Evolutionary conservation across 2,113 vertebrate genomes (phyloP), one percentile per base, ranked within the genome.

Genomic region (Calidris pygmaea): DNA sequence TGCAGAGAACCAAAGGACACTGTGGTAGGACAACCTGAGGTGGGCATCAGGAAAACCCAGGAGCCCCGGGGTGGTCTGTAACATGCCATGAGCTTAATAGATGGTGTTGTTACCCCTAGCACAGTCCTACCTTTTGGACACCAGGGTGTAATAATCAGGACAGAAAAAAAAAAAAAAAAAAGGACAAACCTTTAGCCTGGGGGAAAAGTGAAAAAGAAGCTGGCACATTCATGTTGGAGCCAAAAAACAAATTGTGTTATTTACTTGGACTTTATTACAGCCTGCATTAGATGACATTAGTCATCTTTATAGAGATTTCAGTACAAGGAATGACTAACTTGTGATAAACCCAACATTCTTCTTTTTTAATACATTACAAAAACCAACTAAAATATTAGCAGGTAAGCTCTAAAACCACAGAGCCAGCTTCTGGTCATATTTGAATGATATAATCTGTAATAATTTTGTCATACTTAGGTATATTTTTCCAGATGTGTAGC

Each of bases 241-340:
- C 27, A 88, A 80, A 85, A 79, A 59, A 32, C n/a, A 56, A 24
- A 35, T 5, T 12, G 26, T 63, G 48, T 79, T 73, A 83, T 92
- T 93, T 95, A 45, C 41, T 92, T 92, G 79, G 76, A 77, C n/a
- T 83, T 95, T 53, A 50, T 90, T 66, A 41, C 17, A 80, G 75
- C 37, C 37, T 39, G 37, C 37, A 39, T 39, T 39, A 39, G 37
- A 39, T 39, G 37, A 39, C 7, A 27, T 91, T 60, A 94, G 53
- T 94, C 52, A 85, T 76, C 48, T 87, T 79, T 26, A 15, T 3
- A 17, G 52, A 72, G 24, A 11, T 73, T 93, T 76, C 60, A 85
- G 45, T 39, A 70, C 59, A 83, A 85, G 35, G 30, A 88, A 93
- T 85, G 35, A 91, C 39, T 85, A 66, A 82, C 24, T 68, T 93